Percentiles rank a stretch among this genome's conserved stretches.
Evolutionary conservation across 2,888 invertebrate species (phyloP).

Genomic region (Anticlea derivata): DNA sequence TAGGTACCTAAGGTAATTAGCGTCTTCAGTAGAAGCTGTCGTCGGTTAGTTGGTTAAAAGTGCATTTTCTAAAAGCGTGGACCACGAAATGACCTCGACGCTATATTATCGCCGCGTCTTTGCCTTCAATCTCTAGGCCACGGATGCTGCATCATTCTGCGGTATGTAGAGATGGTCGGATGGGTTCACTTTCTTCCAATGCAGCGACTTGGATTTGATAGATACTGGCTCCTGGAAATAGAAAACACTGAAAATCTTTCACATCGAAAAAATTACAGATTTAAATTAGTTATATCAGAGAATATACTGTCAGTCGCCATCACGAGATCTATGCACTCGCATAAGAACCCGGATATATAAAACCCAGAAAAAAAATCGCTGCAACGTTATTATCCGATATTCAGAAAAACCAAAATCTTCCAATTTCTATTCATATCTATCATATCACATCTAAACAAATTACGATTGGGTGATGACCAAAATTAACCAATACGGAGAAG

Average conservation of each 20-base stretch:
- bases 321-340: too few species aligned
- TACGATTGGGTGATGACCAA: slow-evolving; percentile 6
- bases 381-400: neutral
- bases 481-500: neutral
- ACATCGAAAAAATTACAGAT: too few species aligned
- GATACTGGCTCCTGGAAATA: slow-evolving; percentile 71
- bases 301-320: too few species aligned
- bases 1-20: too few species aligned
- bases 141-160: slow-evolving; percentile 47
- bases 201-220: slow-evolving; percentile 70
- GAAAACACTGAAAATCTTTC: too few species aligned
- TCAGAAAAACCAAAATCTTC: too few species aligned
- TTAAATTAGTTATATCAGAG: too few species aligned
- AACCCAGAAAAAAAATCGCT: too few species aligned
- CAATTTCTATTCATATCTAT: neutral
- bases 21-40: too few species aligned
- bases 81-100: too few species aligned
- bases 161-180: slow-evolving; percentile 76
- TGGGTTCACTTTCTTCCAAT: slow-evolving; percentile 73
- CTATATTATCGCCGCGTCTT: neutral
- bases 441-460: neutral
- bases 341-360: too few species aligned
- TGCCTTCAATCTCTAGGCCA: slow-evolving; percentile 40
- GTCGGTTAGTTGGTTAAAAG: too few species aligned
- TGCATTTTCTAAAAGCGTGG: neutral